These are phyloP conservation scores for Cyphomyrus discorhynchus DNA, from an alignment of 2,113 vertebrate genomes.

Conservation along the genomic window DNA sequence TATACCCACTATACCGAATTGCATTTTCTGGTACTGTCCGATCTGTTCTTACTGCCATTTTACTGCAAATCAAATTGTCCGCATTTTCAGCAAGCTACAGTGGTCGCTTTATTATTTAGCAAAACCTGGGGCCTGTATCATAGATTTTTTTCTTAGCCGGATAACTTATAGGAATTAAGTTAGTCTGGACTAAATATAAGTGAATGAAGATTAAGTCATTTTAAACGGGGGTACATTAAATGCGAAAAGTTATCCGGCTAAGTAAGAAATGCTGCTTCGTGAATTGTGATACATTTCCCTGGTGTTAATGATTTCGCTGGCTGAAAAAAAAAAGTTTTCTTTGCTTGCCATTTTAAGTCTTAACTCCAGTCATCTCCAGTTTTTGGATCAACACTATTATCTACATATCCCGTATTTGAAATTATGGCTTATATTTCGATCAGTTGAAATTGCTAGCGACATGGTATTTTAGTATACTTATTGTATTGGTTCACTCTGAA, in stretches of 20 bases:
- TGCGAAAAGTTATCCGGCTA: background rate
- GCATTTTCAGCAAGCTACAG: background rate
- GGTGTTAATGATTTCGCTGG: background rate
- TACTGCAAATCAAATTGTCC: background rate
- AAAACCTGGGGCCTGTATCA: background rate
- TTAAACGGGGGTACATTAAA: background rate
- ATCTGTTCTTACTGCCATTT: background rate
- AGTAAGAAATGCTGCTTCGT: background rate
- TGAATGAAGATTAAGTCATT: background rate
- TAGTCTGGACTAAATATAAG: background rate
- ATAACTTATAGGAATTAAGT: background rate
- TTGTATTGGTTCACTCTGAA: background rate
- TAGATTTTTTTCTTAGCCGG: background rate
- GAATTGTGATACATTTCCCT: background rate
- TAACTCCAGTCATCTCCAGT: background rate
- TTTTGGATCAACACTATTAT: background rate
- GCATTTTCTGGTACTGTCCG: background rate
- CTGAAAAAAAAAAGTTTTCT: background rate
- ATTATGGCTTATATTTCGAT: background rate
- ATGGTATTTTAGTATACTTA: background rate
- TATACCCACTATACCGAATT: background rate
- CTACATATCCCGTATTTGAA: background rate
- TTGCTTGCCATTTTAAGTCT: background rate
- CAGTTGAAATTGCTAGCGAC: background rate
- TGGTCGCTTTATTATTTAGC: background rate